Conservation (phyloP, 35 echinoderm and acorn worm species). For the Strongylocentrotus purpuratus region DNA sequence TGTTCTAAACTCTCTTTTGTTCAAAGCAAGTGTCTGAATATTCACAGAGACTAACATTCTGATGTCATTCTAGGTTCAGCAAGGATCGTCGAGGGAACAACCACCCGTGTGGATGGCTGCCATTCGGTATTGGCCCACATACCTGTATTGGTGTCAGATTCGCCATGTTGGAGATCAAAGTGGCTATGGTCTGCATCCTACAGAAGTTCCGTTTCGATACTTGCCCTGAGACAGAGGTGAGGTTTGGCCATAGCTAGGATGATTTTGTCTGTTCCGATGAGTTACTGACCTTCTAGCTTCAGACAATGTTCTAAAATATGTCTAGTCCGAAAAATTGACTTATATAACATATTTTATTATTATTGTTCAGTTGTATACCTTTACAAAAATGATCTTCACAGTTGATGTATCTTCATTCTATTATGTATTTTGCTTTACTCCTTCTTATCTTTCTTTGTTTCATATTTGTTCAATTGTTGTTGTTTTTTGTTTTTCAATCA, state of each 20-base stretch:
- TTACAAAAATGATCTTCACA: too few relatives aligned
- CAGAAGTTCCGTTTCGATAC: constrained; percentile 72
- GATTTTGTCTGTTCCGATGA: too few relatives aligned
- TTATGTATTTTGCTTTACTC: too few relatives aligned
- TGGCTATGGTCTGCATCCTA: constrained; percentile 54
- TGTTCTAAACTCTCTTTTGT: background rate
- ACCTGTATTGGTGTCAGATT: constrained; percentile 66
- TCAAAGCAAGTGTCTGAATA: background rate
- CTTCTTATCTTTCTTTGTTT: too few relatives aligned
- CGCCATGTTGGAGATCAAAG: constrained; percentile 64
- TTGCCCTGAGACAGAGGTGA: constrained; percentile 76
- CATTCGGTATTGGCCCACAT: constrained; percentile 71
- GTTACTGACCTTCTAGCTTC: too few relatives aligned
- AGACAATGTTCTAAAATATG: background rate
- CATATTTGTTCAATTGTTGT: too few relatives aligned
- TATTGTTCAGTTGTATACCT: too few relatives aligned
- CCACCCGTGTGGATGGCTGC: constrained; percentile 64
- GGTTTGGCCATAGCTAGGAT: too few relatives aligned
- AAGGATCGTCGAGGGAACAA: constrained; percentile 48
- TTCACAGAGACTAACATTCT: background rate
- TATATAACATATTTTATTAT: background rate
- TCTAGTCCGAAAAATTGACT: background rate
- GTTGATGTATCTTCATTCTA: too few relatives aligned
- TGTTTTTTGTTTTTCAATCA: too few relatives aligned
- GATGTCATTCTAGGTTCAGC: constrained; percentile 26